Conservation (phyloP, 2,113 vertebrate genomes). For the Gymnobelideus leadbeateri region DNA sequence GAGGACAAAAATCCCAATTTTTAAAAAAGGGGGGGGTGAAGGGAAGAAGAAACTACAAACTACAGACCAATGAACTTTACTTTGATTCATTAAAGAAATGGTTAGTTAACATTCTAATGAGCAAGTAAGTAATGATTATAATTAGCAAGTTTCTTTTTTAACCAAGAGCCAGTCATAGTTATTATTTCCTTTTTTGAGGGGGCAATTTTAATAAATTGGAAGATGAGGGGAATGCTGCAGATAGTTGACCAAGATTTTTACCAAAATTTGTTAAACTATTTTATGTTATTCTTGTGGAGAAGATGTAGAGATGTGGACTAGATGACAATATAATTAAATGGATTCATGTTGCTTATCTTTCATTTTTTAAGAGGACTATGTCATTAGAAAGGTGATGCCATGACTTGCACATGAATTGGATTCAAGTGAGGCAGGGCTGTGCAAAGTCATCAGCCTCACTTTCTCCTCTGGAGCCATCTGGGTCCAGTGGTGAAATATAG, state of each 20-base stretch:
- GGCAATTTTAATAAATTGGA: not conserved
- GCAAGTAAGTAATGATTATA: not conserved
- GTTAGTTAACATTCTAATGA: not conserved
- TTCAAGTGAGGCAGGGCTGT: no score
- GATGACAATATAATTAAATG: not conserved
- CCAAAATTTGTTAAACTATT: not conserved
- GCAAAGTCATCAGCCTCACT: no score
- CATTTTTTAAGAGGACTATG: no score
- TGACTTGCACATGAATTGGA: no score
- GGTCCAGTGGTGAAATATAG: no score
- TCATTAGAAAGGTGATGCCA: no score
- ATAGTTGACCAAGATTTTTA: not conserved
- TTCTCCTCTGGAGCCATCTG: no score
- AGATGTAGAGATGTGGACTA: not conserved
- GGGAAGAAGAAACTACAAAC: not conserved
- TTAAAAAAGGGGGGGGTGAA: not conserved
- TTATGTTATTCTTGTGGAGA: not conserved
- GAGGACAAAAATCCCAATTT: not conserved
- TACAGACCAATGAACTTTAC: not conserved
- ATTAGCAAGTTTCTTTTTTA: not conserved
- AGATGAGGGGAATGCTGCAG: not conserved
- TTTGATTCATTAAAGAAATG: not conserved
- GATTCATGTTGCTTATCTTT: not conserved
- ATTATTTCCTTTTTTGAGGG: not conserved
- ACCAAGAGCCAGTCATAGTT: not conserved